These are phyloP conservation scores for Diloba caeruleocephala DNA, from an alignment of 2,888 invertebrate genomes.

Conservation along the genomic window DNA sequence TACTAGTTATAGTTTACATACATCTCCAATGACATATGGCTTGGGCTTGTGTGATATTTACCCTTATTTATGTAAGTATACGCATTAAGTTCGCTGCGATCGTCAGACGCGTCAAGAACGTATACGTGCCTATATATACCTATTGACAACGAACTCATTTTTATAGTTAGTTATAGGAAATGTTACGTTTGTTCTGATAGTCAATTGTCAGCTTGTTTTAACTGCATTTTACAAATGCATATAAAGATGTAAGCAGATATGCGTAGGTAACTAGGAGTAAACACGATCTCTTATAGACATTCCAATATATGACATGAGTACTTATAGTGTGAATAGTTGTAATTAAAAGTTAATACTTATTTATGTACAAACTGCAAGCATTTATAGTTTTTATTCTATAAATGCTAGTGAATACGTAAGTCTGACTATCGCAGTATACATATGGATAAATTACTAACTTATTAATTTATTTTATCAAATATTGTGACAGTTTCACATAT, in stretches of 20 bases:
- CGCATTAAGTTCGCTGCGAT: slow-evolving; percentile 76
- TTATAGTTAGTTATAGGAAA: slow-evolving; percentile 49
- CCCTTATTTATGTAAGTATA: slow-evolving; percentile 81
- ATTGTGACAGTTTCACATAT: slow-evolving; percentile 62
- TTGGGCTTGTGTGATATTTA: slow-evolving; percentile 84
- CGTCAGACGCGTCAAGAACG: slow-evolving; percentile 67
- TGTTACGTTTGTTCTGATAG: slow-evolving; percentile 54
- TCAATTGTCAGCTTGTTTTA: slow-evolving; percentile 46
- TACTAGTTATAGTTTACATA: slow-evolving; percentile 85
- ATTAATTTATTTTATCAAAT: slow-evolving; percentile 56
- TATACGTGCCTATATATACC: slow-evolving; percentile 39
- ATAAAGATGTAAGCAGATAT: slow-evolving; percentile 43
- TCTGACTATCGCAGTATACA: slow-evolving; percentile 76
- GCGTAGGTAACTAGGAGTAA: slow-evolving; percentile 38
- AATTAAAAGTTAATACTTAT: slow-evolving; percentile 49
- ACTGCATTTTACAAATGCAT: slow-evolving; percentile 51
- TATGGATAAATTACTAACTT: slow-evolving; percentile 61
- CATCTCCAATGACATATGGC: slow-evolving; percentile 85
- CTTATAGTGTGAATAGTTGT: slow-evolving; percentile 59
- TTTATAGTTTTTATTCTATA: slow-evolving; percentile 61
- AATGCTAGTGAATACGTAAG: slow-evolving; percentile 52
- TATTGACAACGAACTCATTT: slow-evolving; percentile 52
- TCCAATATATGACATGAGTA: slow-evolving; percentile 57
- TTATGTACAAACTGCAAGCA: slow-evolving; percentile 76
- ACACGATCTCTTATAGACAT: slow-evolving; percentile 61